Evolutionary conservation across 2,113 vertebrate species (phyloP).

Genomic region (Mobula hypostoma): DNA sequence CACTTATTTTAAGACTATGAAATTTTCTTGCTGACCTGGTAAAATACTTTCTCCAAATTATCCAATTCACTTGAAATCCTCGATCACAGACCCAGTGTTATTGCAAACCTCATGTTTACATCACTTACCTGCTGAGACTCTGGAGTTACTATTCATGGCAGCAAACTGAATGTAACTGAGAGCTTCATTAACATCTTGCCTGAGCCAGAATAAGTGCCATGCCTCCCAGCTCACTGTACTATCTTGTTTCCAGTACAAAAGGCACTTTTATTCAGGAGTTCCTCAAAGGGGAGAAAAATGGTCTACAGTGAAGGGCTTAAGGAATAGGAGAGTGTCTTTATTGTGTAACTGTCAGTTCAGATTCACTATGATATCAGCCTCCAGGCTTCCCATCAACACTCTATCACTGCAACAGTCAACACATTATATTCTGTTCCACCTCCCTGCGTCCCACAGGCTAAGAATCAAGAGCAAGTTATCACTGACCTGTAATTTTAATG

Average conservation of each 20-base stretch:
- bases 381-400: conserved; percentile 22
- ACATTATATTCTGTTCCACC: conserved; percentile 11
- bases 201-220: conserved; percentile 11
- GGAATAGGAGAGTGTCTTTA: conserved; percentile 16
- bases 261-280: conserved; percentile 17
- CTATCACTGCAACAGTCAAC: conserved; percentile 9
- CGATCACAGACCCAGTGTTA: background rate
- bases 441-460: conserved; percentile 8
- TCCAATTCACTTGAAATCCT: background rate
- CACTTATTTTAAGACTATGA: background rate
- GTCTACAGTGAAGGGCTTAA: background rate
- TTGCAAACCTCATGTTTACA: background rate
- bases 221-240: background rate
- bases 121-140: background rate
- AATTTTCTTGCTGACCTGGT: background rate
- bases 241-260: conserved; percentile 10
- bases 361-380: conserved; percentile 16
- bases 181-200: background rate
- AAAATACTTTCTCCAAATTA: background rate
- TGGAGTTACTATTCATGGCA: background rate
- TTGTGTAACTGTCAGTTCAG: conserved; percentile 20
- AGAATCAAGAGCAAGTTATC: background rate
- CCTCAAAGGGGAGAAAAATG: background rate
- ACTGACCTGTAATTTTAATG: conserved; percentile 11
- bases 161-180: background rate